Conservation (phyloP, 1,140 invertebrate genomes). For the Sminthurides bifidus region DNA sequence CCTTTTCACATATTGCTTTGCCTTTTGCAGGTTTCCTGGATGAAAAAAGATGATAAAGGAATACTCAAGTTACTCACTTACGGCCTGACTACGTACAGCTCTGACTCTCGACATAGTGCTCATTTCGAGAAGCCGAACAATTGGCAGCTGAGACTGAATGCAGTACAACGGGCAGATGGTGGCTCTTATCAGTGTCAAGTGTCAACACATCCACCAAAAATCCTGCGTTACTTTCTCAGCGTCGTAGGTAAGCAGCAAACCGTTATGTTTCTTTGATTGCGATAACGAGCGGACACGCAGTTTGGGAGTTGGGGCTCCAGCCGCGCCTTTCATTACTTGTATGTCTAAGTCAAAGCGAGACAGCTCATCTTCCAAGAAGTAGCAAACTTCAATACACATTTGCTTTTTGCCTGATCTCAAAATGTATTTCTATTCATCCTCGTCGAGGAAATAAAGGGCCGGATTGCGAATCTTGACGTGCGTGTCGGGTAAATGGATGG, state of each 20-base stretch:
- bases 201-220: slow-evolving; percentile 60
- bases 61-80: slow-evolving; percentile 28
- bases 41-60: slow-evolving; percentile 26
- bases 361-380: too few relatives aligned
- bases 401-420: too few relatives aligned
- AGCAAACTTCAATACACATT: too few relatives aligned
- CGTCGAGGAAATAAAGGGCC: too few relatives aligned
- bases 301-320: too few relatives aligned
- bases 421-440: too few relatives aligned
- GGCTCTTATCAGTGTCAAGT: slow-evolving; percentile 69
- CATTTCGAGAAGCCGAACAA: slow-evolving; percentile 60
- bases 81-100: slow-evolving; percentile 61
- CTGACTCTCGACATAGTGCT: slow-evolving; percentile 58
- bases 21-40: slow-evolving; percentile 28
- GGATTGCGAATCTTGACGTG: too few relatives aligned
- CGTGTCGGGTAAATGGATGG: too few relatives aligned
- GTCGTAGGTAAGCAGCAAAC: slow-evolving; percentile 50
- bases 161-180: slow-evolving; percentile 50
- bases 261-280: neutral
- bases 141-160: slow-evolving; percentile 50
- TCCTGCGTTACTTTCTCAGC: slow-evolving; percentile 54
- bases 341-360: too few relatives aligned
- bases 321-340: too few relatives aligned
- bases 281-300: neutral
- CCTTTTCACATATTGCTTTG: neutral